These are phyloP conservation scores for Sycophila texana DNA, from an alignment of 2,888 invertebrate species.

Conservation along the genomic window DNA sequence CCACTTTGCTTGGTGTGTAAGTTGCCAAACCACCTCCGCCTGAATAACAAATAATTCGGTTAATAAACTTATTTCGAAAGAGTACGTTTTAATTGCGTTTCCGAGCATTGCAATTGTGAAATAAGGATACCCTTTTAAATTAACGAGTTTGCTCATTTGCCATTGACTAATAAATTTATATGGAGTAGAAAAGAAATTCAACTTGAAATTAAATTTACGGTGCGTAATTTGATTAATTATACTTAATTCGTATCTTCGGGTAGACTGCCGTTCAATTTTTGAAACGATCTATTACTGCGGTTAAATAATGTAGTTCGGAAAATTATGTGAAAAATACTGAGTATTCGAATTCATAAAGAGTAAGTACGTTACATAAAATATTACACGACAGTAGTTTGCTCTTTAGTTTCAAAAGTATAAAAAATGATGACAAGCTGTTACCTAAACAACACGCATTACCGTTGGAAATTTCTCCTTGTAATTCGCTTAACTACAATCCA, in stretches of 20 bases:
- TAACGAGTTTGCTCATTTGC: too few species aligned
- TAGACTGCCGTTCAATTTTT: too few species aligned
- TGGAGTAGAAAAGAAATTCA: too few species aligned
- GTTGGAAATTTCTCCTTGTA: constrained; percentile 20
- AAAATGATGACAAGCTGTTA: constrained; percentile 28
- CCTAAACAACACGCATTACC: constrained; percentile 27
- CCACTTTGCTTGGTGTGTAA: constrained; percentile 89
- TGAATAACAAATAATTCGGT: constrained; percentile 56
- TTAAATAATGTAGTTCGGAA: too few species aligned
- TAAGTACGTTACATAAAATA: constrained; percentile 17
- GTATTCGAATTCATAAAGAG: background rate
- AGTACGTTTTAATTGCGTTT: background rate
- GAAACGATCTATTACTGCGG: too few species aligned
- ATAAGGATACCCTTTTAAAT: too few species aligned
- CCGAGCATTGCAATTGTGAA: background rate
- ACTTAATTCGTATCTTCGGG: too few species aligned
- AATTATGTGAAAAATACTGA: too few species aligned
- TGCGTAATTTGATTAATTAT: too few species aligned
- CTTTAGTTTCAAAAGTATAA: constrained; percentile 20
- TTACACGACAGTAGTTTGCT: constrained; percentile 4
- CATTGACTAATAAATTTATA: too few species aligned
- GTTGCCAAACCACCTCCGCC: constrained; percentile 80
- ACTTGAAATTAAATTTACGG: too few species aligned
- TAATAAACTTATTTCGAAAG: background rate
- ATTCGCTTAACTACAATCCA: background rate